Evolutionary conservation across 1,140 invertebrate species (phyloP).

Genomic region (Lasioglossum baleicum): DNA sequence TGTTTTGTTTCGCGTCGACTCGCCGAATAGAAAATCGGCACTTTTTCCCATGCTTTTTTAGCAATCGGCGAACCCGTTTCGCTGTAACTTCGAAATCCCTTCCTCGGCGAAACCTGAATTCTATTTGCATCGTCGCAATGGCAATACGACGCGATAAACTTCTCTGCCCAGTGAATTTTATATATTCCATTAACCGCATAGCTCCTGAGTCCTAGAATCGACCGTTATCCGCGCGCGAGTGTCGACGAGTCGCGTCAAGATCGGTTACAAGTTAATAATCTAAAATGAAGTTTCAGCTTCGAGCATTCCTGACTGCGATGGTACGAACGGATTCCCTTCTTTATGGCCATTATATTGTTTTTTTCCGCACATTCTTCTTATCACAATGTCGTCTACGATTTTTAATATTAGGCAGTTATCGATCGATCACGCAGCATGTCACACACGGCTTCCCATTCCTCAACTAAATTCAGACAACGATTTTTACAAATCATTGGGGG

Average conservation of each 20-base stretch:
- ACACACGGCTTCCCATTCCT: neutral
- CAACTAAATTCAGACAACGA: neutral
- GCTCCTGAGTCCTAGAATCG: conserved; percentile 48
- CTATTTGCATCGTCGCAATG: conserved; percentile 23
- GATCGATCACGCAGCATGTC: conserved; percentile 25
- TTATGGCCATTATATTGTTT: neutral
- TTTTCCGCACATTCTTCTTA: conserved; percentile 4
- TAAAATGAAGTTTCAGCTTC: conserved; percentile 45
- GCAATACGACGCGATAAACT: conserved; percentile 40
- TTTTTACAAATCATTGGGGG: neutral
- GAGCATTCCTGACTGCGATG: neutral
- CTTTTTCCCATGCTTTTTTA: too few relatives aligned
- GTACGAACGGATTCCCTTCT: conserved; percentile 9
- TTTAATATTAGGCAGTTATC: conserved; percentile 12
- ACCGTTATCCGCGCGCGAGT: conserved; percentile 41
- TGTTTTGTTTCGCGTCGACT: too few relatives aligned
- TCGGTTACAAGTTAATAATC: conserved; percentile 56
- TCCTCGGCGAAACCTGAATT: neutral
- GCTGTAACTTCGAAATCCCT: conserved; percentile 29
- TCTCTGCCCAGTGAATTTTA: conserved; percentile 65
- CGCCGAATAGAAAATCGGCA: neutral
- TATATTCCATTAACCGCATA: conserved; percentile 56
- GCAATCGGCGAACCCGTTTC: neutral
- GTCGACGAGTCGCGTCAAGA: conserved; percentile 29
- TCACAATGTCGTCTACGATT: conserved; percentile 15